A percentile compares a stretch with the other conserved stretches of the same genome.
Conservation (phyloP, 2,113 vertebrate species). For the Romanogobio albipinnatus region DNA sequence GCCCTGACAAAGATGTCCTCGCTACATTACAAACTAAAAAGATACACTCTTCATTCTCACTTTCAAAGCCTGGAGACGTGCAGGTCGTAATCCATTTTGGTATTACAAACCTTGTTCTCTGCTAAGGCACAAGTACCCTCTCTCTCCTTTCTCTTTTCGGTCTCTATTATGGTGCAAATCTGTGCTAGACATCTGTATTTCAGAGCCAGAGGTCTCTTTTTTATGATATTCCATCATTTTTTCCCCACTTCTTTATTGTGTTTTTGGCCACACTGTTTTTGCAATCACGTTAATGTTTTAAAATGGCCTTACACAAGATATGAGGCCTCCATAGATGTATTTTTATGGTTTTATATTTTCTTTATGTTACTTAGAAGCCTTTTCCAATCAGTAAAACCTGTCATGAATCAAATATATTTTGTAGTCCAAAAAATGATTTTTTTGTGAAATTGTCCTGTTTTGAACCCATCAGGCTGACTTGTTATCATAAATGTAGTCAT, state of each 20-base stretch:
- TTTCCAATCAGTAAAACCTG: not conserved
- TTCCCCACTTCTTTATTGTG: not conserved
- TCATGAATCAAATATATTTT: not conserved
- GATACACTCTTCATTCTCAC: slow-evolving; percentile 5
- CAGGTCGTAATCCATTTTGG: slow-evolving; percentile 4
- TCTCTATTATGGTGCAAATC: not conserved
- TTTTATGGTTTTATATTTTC: not conserved
- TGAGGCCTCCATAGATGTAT: not conserved
- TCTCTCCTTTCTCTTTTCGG: not conserved
- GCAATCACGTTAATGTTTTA: not conserved
- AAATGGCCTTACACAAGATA: not conserved
- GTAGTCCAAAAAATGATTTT: not conserved
- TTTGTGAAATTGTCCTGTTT: not conserved
- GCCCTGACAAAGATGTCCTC: slow-evolving; percentile 20
- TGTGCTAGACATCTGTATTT: not conserved
- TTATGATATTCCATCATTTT: not conserved
- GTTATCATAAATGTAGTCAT: not conserved
- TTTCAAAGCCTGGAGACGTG: not conserved
- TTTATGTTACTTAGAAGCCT: not conserved
- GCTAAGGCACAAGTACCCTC: not conserved
- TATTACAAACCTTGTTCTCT: slow-evolving; percentile 25
- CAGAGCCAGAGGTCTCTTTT: not conserved
- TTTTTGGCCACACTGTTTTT: not conserved
- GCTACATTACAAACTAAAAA: not conserved
- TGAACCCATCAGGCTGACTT: not conserved